Evolutionary conservation across 2,888 invertebrate species (phyloP), one percentile per base, ranked within the genome.

Genomic region (Acanthopleura granulata): DNA sequence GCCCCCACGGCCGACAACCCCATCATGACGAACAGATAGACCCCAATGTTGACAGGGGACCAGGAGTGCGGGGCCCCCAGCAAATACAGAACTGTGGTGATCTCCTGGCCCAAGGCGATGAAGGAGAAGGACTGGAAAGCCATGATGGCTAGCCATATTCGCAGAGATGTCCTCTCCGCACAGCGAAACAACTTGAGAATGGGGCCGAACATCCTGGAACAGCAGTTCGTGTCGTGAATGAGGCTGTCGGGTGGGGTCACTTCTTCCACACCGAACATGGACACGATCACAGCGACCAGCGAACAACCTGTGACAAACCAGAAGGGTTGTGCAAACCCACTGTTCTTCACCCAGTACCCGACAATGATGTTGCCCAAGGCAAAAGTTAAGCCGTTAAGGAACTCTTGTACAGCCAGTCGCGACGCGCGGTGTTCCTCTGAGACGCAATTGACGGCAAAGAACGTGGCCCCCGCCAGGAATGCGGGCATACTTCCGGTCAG

Each of bases 21-120:
- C 86, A 87, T 87, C 29, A 84, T 84, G 6, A 87, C 84, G 11
- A 86, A 84, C 51, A 87, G 76, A 74, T 86, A 86, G 12, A 87
- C 80, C 18, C 87, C 87, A 77, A 87, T 86, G 73, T 85, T 85
- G 27, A 83, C 84, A 61, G 83, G 83, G 11, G 82, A 83, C 78
- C 87, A 86, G 18, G 79, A 80, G 69, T 79, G 81, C 12, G 85
- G 85, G 62, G 83, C 82, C n/a, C 87, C 86, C 25, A 83, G 79
- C 71, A 90, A 78, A 77, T 87, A 90, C 73, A 89, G 79, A 15
- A 90, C 87, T 40, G 87, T 78, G 0, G 89, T 88, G 72, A 88
- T 85, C 62, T 88, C 87, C 75, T 90, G 90, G 62, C 90, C 90
- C 75, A 89, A 84, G 78, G 89, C 89, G 62, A 89, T 89, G 78